These are phyloP conservation scores for Australoheros facetus DNA, from an alignment of 2,797 vertebrate genomes.

Conservation along the genomic window DNA sequence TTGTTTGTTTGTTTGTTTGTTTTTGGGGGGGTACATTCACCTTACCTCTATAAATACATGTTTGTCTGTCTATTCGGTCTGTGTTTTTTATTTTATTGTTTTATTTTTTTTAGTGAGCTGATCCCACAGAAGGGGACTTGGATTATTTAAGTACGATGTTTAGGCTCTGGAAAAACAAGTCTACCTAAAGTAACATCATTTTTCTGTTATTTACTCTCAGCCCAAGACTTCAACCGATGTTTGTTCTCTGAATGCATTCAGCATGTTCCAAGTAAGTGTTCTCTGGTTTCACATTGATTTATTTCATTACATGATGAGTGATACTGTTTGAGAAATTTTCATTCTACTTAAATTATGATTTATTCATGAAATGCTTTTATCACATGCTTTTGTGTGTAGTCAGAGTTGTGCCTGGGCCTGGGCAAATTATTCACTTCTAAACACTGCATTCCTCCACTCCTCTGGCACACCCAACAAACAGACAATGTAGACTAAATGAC, in stretches of 20 bases:
- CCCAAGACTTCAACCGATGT: background rate
- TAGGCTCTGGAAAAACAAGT: background rate
- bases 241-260: constrained; percentile 35
- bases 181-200: background rate
- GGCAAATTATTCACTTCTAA: constrained; percentile 78
- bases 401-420: constrained; percentile 22
- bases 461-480: constrained; percentile 80
- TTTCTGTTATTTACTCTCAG: constrained; percentile 8
- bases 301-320: constrained; percentile 45
- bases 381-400: constrained; percentile 39
- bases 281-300: constrained; percentile 27
- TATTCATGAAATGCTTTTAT: constrained; percentile 29
- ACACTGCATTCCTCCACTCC: constrained; percentile 74
- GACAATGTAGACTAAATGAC: constrained; percentile 73
- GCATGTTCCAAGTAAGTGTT: constrained; percentile 20
- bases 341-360: constrained; percentile 48
- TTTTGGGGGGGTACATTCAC: background rate
- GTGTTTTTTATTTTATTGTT: background rate
- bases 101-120: background rate
- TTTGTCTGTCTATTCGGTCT: background rate
- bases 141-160: constrained; percentile 69
- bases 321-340: constrained; percentile 22
- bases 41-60: background rate
- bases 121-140: constrained; percentile 4
- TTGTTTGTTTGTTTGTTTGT: too few species aligned